Conservation (phyloP, 2,797 vertebrate species). For the Pampus argenteus region DNA sequence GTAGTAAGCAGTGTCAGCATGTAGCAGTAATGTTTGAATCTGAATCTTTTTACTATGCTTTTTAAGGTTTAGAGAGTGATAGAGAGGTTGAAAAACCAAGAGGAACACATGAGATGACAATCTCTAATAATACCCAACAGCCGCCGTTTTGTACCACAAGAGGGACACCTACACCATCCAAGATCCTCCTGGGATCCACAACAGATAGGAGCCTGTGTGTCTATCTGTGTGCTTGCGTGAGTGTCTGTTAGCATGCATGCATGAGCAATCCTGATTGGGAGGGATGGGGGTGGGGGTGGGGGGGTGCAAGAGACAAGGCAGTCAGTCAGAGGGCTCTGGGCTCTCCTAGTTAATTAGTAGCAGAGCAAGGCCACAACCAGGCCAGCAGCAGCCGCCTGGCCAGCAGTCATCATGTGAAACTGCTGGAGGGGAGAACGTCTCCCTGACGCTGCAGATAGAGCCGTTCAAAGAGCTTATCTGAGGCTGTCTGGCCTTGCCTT, state of each 20-base stretch:
- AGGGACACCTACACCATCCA: slow-evolving; percentile 77
- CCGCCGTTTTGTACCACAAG: slow-evolving; percentile 72
- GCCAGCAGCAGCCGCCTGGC: slow-evolving; percentile 62
- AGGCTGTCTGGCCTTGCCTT: slow-evolving; percentile 76
- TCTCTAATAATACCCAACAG: not conserved
- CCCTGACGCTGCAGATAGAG: slow-evolving; percentile 80
- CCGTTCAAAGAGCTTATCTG: slow-evolving; percentile 83
- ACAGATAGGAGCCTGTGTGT: slow-evolving; percentile 64
- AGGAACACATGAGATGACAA: not conserved
- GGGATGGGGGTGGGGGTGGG: too few species aligned
- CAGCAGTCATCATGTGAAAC: slow-evolving; percentile 76
- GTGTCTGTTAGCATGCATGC: slow-evolving; percentile 75
- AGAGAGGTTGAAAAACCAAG: not conserved
- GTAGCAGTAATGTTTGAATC: not conserved
- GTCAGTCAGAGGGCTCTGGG: slow-evolving; percentile 75
- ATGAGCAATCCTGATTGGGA: slow-evolving; percentile 74
- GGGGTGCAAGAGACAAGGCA: slow-evolving; percentile 73
- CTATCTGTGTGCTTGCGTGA: slow-evolving; percentile 54
- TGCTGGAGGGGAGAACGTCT: slow-evolving; percentile 75
- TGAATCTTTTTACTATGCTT: not conserved
- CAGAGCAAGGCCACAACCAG: slow-evolving; percentile 74
- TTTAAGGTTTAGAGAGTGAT: not conserved
- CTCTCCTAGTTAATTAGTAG: slow-evolving; percentile 82
- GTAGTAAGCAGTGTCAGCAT: not conserved
- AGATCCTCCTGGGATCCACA: slow-evolving; percentile 64